A percentile compares a stretch with the other conserved stretches of the same genome.
phyloP scores from a whole-genome alignment of 2,797 vertebrate species.

The Sebastes taczanowskii region DNA sequence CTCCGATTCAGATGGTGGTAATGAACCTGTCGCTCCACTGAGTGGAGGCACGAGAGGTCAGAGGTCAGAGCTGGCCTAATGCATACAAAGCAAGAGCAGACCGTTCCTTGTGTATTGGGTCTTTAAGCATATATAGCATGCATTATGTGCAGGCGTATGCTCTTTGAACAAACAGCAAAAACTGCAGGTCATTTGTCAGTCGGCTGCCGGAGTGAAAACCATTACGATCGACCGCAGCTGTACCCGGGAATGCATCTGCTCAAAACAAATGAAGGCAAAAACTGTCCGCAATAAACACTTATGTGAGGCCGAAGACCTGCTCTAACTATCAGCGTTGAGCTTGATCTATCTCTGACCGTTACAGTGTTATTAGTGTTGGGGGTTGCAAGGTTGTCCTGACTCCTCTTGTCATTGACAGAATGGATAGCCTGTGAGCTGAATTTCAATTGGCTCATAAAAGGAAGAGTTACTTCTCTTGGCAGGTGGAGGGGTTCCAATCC shows the following conservation, averaged over 20 bases:
- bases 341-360: slow-evolving; percentile 80
- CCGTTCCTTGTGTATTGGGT: not conserved
- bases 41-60: slow-evolving; percentile 38
- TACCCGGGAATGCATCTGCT: slow-evolving; percentile 65
- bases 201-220: slow-evolving; percentile 52
- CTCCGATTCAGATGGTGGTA: slow-evolving; percentile 36
- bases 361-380: slow-evolving; percentile 75
- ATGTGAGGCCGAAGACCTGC: slow-evolving; percentile 58
- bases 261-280: slow-evolving; percentile 77
- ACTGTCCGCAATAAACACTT: slow-evolving; percentile 74
- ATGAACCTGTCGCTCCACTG: slow-evolving; percentile 60
- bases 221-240: slow-evolving; percentile 71
- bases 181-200: slow-evolving; percentile 64
- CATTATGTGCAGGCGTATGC: slow-evolving; percentile 36
- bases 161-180: slow-evolving; percentile 57
- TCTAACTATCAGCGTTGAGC: slow-evolving; percentile 66
- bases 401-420: slow-evolving; percentile 79
- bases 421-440: slow-evolving; percentile 76
- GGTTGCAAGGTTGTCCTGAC: slow-evolving; percentile 78
- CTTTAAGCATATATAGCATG: slow-evolving; percentile 18
- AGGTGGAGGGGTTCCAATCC: slow-evolving; percentile 75
- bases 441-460: slow-evolving; percentile 80
- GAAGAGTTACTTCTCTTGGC: slow-evolving; percentile 77
- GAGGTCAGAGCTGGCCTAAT: slow-evolving; percentile 39
- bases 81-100: slow-evolving; percentile 40